These are phyloP conservation scores for Tragelaphus buxtoni DNA, from an alignment of 2,113 vertebrate species.

Conservation along the genomic window DNA sequence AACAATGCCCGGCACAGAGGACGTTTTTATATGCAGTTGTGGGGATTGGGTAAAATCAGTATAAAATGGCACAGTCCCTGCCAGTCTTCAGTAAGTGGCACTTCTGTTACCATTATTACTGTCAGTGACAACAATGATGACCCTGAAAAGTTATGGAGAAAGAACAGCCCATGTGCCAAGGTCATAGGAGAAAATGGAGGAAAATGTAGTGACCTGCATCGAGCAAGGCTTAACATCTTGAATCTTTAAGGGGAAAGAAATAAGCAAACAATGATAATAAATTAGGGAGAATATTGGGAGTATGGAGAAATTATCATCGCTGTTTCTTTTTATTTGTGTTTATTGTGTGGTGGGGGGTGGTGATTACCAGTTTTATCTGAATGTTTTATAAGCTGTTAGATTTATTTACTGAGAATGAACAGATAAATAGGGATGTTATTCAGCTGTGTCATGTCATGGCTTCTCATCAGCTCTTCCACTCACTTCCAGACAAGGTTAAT, in stretches of 20 bases:
- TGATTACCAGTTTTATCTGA: conserved; percentile 66
- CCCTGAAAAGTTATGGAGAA: neutral
- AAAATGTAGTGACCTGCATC: neutral
- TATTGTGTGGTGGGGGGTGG: conserved; percentile 47
- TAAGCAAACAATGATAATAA: conserved; percentile 20
- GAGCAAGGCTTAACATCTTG: conserved; percentile 8
- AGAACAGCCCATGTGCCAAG: neutral
- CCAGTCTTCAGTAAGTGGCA: neutral
- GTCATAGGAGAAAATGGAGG: neutral
- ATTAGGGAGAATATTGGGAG: conserved; percentile 43
- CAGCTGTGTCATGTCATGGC: conserved; percentile 34
- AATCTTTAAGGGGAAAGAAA: conserved; percentile 26
- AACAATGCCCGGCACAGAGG: neutral
- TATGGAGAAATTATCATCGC: conserved; percentile 29
- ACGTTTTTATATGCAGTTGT: neutral
- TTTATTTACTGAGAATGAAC: conserved; percentile 67
- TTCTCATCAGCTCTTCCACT: conserved; percentile 23
- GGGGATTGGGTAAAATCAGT: neutral
- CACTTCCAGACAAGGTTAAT: conserved; percentile 53
- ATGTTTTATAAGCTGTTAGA: conserved; percentile 63
- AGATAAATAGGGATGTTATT: conserved; percentile 40
- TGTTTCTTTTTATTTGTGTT: conserved; percentile 68
- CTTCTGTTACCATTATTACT: neutral
- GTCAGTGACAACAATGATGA: neutral
- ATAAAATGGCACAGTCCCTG: neutral